Evolutionary conservation across 23 tunicate genomes (phyloP), one percentile per base, ranked within the genome.

Genomic region (Botrylloides violaceus): DNA sequence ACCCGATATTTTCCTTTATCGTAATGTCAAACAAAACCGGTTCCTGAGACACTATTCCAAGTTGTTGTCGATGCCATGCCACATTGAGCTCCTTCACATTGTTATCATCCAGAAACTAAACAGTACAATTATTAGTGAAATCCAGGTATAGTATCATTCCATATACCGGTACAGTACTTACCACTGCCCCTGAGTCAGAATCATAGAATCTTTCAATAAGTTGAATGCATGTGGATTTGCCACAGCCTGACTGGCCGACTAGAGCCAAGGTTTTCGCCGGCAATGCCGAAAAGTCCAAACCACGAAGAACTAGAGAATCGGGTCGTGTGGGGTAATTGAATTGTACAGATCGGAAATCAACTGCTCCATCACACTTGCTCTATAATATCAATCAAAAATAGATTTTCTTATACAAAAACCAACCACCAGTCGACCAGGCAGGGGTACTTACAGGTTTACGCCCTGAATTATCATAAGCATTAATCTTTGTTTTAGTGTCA

Each of bases 241-340:
- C 96, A 64, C 96, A 88, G 22, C 96, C 96, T 33, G 96, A 88
- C 59, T 88, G 96, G 33, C 96, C 96, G 36, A 88, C 96, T 29
- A 88, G 80, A 9, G 96, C 96, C 72, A 88, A 71, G 20, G 96
- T 88, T 64, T 82, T 82, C 23, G 88, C 96, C 1, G 88, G 73
- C 32, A 70, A 64, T 36, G 81, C 86, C 32, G 77, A 36, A 15
- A 82, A 36, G 58, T 85, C 72, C 47, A 65, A 36, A 25, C 84
- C 96, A 29, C 66, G 81, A 56, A 88, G 61, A 22, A 88, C 77
- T 2, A 85, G 83, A 2, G 81, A 32, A 32, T 88, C 88, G 5
- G 96, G 84, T 57, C 96, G 79, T 2, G 96, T 82, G 32, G 96
- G 96, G 76, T 88, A 88, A 29, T 31, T 71, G 66, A 88, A 88